Conservation (phyloP, 2,797 vertebrate genomes). For the Malurus leucopterus region DNA sequence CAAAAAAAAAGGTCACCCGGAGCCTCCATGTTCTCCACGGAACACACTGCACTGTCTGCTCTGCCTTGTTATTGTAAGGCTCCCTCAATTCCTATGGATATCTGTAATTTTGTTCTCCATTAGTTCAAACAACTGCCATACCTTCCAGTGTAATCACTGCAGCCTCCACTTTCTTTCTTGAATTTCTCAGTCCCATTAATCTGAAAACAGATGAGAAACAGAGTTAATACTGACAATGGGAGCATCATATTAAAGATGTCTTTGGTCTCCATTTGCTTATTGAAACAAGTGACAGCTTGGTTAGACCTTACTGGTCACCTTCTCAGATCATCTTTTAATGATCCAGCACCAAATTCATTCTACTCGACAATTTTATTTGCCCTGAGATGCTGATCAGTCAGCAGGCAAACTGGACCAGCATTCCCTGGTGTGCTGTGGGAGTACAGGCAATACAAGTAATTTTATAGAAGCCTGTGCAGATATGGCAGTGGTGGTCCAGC, state of each 20-base stretch:
- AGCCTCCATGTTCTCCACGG: neutral
- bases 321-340: neutral
- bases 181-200: neutral
- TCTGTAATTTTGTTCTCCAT: neutral
- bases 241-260: neutral
- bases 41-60: neutral
- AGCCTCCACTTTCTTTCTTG: neutral
- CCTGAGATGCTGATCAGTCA: neutral
- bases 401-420: neutral
- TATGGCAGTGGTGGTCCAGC: neutral
- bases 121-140: neutral
- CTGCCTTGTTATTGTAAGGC: neutral
- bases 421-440: neutral
- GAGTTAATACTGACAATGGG: neutral
- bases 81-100: neutral
- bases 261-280: neutral
- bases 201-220: constrained; percentile 21
- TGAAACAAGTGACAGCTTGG: neutral
- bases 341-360: neutral
- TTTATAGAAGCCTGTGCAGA: neutral
- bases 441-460: neutral
- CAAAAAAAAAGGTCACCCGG: neutral
- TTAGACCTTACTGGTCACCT: neutral
- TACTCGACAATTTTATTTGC: neutral
- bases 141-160: neutral